Evolutionary conservation across 1,140 invertebrate species (phyloP), one percentile per base, ranked within the genome.

Genomic region (Popillia japonica): DNA sequence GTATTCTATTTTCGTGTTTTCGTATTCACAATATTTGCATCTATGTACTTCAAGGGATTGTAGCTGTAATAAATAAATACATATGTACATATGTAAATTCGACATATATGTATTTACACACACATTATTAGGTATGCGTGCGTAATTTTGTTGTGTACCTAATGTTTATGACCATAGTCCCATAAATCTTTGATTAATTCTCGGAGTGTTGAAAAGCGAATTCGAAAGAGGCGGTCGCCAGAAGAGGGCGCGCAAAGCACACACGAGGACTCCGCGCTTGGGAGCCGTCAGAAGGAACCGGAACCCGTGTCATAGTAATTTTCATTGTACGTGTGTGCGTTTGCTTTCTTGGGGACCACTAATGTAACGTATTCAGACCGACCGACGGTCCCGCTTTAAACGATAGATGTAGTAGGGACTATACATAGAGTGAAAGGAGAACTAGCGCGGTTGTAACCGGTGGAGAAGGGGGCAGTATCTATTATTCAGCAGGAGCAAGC

Each of bases 401-500:
- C 61, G 61, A 68, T 68, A 68, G 61, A 68, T 27, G 61, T 34
- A 34, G 27, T 34, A 34, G 22, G 61, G 61, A 68, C 61, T 68
- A 34, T 68, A 22, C 61, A 68, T n/a, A 55, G 61, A 68, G 61
- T 68, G 61, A 68, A 68, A 68, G 20, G 61, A 68, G 61, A 27
- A 10, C 27, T 34, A 34, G 1, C 27, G 27, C 27, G 27, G 27
- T 34, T 1, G 27, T 34, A 34, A 34, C 61, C 40, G 34, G 72
- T 40, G 17, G 72, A 22, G 72, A 22, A 44, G 9, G 34, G 72
- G 72, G 72, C 41, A 74, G 72, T 74, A 74, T 74, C 72, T 44
- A 74, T 74, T 74, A 74, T 74, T 74, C 73, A 78, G 72, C 27
- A 40, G 34, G 72, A 78, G 77, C 55, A 59, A 78, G 72, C 73